Percentiles rank a stretch among this genome's conserved stretches.
Conservation (phyloP, 1,140 invertebrate genomes). For the Drosophila ambigua region DNA sequence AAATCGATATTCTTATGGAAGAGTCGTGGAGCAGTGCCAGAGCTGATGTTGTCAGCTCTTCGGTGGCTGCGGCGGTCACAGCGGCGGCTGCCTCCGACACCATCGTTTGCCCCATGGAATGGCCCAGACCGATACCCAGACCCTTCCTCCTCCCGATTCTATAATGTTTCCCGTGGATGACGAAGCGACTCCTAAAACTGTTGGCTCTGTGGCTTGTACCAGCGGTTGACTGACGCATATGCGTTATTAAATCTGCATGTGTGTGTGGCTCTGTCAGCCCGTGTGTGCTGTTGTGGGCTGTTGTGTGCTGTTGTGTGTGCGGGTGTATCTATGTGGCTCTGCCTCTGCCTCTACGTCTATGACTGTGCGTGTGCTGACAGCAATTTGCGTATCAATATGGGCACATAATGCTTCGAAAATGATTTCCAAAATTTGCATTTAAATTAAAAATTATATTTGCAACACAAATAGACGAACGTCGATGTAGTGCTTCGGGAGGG, state of each 20-base stretch:
- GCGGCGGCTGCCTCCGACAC: constrained; percentile 1
- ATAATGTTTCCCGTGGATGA: constrained; percentile 8
- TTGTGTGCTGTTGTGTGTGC: too few species aligned
- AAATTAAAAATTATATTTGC: constrained; percentile 83
- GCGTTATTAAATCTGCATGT: constrained; percentile 79
- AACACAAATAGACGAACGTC: constrained; percentile 67
- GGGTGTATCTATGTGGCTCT: neutral
- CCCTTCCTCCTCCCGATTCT: constrained; percentile 1
- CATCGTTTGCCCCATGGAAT: neutral
- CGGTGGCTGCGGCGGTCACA: constrained; percentile 60
- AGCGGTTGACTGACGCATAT: constrained; percentile 76
- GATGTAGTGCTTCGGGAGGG: neutral
- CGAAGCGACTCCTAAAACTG: constrained; percentile 38
- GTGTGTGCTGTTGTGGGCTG: neutral
- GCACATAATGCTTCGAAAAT: constrained; percentile 82
- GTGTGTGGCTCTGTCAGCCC: constrained; percentile 38
- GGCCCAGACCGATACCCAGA: too few species aligned
- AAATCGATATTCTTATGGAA: constrained; percentile 52
- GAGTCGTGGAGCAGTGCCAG: constrained; percentile 18
- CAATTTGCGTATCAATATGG: constrained; percentile 82
- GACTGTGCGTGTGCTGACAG: constrained; percentile 71
- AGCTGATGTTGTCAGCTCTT: constrained; percentile 62
- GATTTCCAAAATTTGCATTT: constrained; percentile 82
- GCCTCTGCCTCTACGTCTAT: constrained; percentile 16
- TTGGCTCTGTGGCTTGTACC: constrained; percentile 66